Base-by-base conservation (phyloP, 2,888 invertebrate species). In the Dromius quadrimaculatus region DNA sequence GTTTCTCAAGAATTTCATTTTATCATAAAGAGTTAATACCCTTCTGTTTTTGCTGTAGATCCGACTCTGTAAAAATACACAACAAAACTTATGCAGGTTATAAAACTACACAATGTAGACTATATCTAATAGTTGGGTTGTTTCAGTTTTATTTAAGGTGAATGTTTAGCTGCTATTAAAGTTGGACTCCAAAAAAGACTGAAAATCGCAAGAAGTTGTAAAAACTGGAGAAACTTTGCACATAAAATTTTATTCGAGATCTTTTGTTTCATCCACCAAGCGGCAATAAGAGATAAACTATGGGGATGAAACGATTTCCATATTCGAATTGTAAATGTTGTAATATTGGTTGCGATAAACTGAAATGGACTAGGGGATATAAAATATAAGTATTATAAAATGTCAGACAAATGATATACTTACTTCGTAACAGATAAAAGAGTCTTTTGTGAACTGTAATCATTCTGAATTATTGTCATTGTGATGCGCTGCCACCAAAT, bases 231-330 rank as follows among this genome's bases (percentile, higher is more conserved):
- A 57, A 66, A 66, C 36, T 66, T 66, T 66, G 22, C 28, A 17
- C 41, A 41, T 66, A 54, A 66, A 66, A 54, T 66, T 66, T 66
- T 54, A 66, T 66, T 63, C 8, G 28, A 63, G 28, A 36, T 38
- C 38, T 9, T 36, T 28, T 43, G 41, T 63, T 63, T 43, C 45
- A 9, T 11, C 32, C n/a, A n/a, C 45, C 19, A 47, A 20, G 34
- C 4, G 6, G 65, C 65, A 54, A 66, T 36, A 66, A 54, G 38
- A 66, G 66, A 54, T 66, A 66, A 41, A 66, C 54, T 54, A 66
- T 54, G 32, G 17, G 61, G 17, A 17, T 9, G 20, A 61, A 38
- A 17, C 20, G 64, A 66, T 66, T 66, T 57, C 66, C 66, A 66
- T 66, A 66, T 66, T 54, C 23, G 23, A 66, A 57, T 19, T 22